Evolutionary conservation across 2,888 invertebrate species (phyloP), one percentile per base, ranked within the genome.

Genomic region (Lissocephala sabroskyi): DNA sequence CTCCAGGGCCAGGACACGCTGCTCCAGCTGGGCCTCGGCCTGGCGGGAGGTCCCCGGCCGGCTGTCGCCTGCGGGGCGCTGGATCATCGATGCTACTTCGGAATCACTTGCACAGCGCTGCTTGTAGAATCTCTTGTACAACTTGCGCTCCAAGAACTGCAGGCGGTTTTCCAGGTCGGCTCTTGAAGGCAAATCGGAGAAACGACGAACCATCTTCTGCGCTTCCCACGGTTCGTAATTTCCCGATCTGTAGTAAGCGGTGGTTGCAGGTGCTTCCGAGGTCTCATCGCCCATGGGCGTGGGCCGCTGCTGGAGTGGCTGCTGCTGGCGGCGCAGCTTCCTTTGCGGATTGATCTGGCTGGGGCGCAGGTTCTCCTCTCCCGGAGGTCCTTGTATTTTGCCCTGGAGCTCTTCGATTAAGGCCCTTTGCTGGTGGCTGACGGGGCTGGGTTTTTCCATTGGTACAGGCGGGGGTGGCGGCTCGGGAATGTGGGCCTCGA

Each of bases 41-140:
- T 61, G 65, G 3, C 46, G 55, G 3, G 77, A 80, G 14, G 79
- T 80, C 48, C 62, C 65, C 23, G 78, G 80, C 46, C 29, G 50
- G 2, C 71, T 65, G 17, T 59, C 57, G 18, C 47, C 49, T 26
- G 41, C 53, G 17, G 41, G 14, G 3, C 19, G 18, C 14, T 9
- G 40, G 19, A 49, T 46, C 36, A 57, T 65, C 41, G 81, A 81
- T 81, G 82, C 71, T 63, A 81, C 81, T 68, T 81, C 81, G 81
- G 81, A 81, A 82, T 81, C 81, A 81, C 81, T 81, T 81, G 81
- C 79, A 78, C 80, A 75, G 78, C 81, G 82, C 81, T 80, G 81
- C 81, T 80, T 82, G 70, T 73, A 65, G 59, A 79, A 66, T 75
- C 74, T 81, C 63, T 73, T 76, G 57, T 65, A 78, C 51, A 82